phyloP scores from a whole-genome alignment of 2,888 invertebrate species.

The Marasmarcha lunaedactyla region DNA sequence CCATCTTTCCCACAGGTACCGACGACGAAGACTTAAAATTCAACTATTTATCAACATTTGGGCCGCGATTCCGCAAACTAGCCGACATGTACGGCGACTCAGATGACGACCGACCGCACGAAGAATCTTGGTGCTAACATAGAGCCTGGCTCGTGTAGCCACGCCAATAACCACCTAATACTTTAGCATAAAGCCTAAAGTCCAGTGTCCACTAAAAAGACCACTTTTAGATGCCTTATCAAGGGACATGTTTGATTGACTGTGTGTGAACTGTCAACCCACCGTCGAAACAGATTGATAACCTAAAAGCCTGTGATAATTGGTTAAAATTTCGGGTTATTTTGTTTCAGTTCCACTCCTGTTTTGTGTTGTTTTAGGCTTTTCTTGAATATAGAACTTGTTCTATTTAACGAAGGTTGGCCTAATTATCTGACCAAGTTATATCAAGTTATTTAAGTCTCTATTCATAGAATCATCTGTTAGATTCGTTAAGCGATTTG shows the following conservation, averaged over 20 bases:
- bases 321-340: neutral
- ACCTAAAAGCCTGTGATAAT: constrained; percentile 4
- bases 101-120: constrained; percentile 73
- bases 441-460: no score
- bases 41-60: constrained; percentile 94
- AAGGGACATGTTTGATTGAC: neutral
- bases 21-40: constrained; percentile 94
- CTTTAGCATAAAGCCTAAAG: constrained; percentile 21
- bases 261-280: neutral
- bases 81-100: constrained; percentile 97
- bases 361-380: no score
- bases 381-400: no score
- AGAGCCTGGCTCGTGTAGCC: constrained; percentile 63
- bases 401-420: no score
- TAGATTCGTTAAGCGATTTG: no score
- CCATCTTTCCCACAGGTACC: constrained; percentile 65
- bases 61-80: constrained; percentile 93
- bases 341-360: neutral
- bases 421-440: no score
- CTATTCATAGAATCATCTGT: no score
- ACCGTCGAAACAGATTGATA: neutral
- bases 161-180: constrained; percentile 23
- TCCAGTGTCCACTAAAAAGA: constrained; percentile 20
- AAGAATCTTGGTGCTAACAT: constrained; percentile 87
- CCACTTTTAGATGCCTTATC: neutral